Evolutionary conservation across 2,888 invertebrate genomes (phyloP).

Genomic region (Drosophila borborema): DNA sequence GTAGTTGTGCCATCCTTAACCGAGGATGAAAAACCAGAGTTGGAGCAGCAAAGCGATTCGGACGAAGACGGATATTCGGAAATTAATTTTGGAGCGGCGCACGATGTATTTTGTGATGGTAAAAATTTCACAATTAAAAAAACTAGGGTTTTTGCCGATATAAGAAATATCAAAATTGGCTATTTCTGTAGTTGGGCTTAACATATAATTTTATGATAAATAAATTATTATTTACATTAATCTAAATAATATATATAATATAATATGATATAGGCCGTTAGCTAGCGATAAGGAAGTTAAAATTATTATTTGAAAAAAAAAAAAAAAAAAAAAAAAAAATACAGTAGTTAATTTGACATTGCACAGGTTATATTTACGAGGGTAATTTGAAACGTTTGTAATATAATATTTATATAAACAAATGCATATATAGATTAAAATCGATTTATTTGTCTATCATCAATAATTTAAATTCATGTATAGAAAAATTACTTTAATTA

Average conservation of each 20-base stretch:
- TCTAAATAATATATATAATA: neutral
- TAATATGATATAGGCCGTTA: neutral
- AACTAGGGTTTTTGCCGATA: neutral
- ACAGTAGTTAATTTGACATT: neutral
- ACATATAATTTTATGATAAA: neutral
- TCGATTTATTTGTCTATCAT: neutral
- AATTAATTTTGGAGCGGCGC: conserved; percentile 46
- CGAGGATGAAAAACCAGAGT: conserved; percentile 33
- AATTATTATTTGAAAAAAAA: neutral
- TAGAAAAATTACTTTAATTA: neutral
- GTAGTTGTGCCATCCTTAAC: neutral
- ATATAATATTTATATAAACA: neutral
- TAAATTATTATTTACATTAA: no score
- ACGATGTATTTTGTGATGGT: conserved; percentile 67
- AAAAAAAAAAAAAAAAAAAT: neutral
- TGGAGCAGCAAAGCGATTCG: conserved; percentile 70
- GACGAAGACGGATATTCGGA: conserved; percentile 77
- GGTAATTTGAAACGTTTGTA: neutral
- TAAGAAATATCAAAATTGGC: neutral
- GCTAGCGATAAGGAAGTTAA: neutral
- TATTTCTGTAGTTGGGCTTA: no score
- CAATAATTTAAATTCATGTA: neutral
- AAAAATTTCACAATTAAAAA: conserved; percentile 10
- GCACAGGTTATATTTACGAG: neutral
- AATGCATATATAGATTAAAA: no score